Evolutionary conservation across 2,888 invertebrate genomes (phyloP), one percentile per base, ranked within the genome.

Genomic region (Eupeodes latifasciatus): DNA sequence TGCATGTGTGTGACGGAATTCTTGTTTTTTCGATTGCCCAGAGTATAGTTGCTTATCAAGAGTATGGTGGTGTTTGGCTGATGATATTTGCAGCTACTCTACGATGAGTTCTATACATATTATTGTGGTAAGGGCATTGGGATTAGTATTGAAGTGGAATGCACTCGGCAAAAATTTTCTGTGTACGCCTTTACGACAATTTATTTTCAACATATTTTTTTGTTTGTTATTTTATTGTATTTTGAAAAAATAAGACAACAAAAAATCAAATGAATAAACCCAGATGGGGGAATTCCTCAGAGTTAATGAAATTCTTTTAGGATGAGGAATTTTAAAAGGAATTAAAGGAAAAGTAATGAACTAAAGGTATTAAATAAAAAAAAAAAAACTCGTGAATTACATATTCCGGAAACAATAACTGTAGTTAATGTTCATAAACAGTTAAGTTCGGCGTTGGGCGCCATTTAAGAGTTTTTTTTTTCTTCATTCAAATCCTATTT

Each of bases 61-160:
- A 27, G 57, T 72, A 44, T 72, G 40, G 9, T 51, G n/a, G n/a
- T 71, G 55, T 49, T 66, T 66, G 62, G 11, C 55, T 55, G 71
- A 5, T 71, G 71, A 71, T 71, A 44, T 44, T 62, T 40, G 61
- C 61, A 27, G 27, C 27, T 27, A 27, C 27, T 27, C 27, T 27
- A 40, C 40, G 40, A 40, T 9, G 9, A 40, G 9, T 6, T 7
- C 5, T 4, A 5, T 9, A 40, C 40, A 40, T 7, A 40, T 4
- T 40, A 62, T 49, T 44, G 51, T 75, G 82, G 82, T 86, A 82
- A 86, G 82, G 85, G 85, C 81, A 85, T 81, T 27, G 67, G 75
- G 59, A 79, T 76, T 72, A 71, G 79, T 40, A 40, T 19, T 83
- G 51, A 79, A 86, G 86, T 86, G 86, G 86, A 86, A 86, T 86